Conservation (phyloP, 2,797 vertebrate genomes). For the Scolopax bukidnonensis region DNA sequence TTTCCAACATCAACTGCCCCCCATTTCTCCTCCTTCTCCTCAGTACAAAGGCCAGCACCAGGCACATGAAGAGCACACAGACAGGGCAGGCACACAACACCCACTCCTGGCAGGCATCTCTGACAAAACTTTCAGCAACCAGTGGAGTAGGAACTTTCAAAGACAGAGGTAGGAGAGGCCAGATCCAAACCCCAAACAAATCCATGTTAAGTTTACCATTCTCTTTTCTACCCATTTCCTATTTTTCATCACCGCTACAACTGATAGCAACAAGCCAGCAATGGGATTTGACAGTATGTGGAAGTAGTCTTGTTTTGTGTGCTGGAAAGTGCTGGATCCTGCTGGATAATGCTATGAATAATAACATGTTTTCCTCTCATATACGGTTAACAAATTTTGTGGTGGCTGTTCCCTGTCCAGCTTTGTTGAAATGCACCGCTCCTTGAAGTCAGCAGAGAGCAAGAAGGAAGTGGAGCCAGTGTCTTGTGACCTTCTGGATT, state of each 20-base stretch:
- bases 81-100: neutral
- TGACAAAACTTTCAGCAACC: neutral
- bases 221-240: neutral
- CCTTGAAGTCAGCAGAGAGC: neutral
- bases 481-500: slow-evolving; percentile 5
- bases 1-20: neutral
- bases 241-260: neutral
- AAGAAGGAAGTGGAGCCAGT: neutral
- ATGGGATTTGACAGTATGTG: neutral
- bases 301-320: neutral
- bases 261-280: neutral
- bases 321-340: neutral
- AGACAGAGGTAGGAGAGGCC: neutral
- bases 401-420: neutral
- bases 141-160: neutral
- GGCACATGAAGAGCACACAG: neutral
- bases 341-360: neutral
- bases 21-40: neutral
- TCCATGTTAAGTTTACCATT: neutral
- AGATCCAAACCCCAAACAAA: neutral
- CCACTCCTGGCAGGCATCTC: neutral
- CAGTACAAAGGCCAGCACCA: neutral
- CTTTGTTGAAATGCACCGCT: neutral
- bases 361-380: neutral
- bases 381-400: neutral